A percentile compares a stretch with the other conserved stretches of the same genome.
Conservation (phyloP, 2,113 vertebrate genomes). For the Amphiprion ocellaris region DNA sequence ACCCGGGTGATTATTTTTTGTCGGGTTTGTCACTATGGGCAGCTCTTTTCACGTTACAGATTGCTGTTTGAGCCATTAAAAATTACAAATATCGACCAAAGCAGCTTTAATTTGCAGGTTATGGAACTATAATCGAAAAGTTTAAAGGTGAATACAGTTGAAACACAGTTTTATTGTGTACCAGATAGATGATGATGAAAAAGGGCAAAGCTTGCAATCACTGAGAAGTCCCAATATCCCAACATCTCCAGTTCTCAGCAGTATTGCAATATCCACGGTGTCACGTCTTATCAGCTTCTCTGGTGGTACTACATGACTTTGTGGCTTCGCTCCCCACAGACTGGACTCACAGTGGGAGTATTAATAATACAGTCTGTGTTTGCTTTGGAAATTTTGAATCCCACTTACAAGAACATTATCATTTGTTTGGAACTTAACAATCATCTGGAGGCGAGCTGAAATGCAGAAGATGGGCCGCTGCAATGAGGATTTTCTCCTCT, state of each 20-base stretch:
- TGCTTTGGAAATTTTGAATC: conserved; percentile 13
- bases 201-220: too few relatives aligned
- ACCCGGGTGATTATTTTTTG: neutral
- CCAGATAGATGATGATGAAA: too few relatives aligned
- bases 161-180: too few relatives aligned
- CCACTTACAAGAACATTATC: neutral
- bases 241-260: neutral
- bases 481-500: conserved; percentile 9
- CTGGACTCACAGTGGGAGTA: neutral
- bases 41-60: neutral
- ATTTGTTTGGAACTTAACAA: conserved; percentile 13
- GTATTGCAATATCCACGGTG: conserved; percentile 1
- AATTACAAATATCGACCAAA: neutral
- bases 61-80: neutral
- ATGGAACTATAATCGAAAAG: neutral
- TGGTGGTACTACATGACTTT: neutral
- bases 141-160: too few relatives aligned
- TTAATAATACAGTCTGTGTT: neutral
- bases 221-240: too few relatives aligned
- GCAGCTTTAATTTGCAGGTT: neutral
- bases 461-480: conserved; percentile 15
- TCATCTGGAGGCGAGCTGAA: conserved; percentile 23
- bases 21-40: neutral
- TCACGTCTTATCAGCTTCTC: neutral
- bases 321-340: neutral